These are phyloP conservation scores for Drosophila jambulina DNA, from an alignment of 1,140 invertebrate species.

Conservation along the genomic window DNA sequence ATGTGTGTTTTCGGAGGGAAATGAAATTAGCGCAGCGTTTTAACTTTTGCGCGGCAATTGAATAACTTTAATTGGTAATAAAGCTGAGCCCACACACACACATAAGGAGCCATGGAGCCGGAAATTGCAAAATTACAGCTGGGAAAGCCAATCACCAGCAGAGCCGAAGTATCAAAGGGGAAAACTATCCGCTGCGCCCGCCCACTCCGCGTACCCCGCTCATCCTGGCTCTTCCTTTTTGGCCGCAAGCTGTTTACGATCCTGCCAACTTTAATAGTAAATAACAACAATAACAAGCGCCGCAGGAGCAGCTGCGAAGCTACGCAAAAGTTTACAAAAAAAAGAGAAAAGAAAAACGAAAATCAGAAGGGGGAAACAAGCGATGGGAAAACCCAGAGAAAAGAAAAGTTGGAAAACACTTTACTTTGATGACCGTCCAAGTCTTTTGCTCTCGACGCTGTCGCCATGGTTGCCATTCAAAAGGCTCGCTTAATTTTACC, in stretches of 20 bases:
- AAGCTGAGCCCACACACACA: conserved; percentile 37
- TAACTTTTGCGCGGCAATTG: conserved; percentile 74
- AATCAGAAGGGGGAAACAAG: conserved; percentile 15
- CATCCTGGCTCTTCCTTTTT: conserved; percentile 23
- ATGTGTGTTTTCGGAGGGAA: conserved; percentile 29
- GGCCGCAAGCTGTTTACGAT: conserved; percentile 70
- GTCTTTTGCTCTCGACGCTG: conserved; percentile 52
- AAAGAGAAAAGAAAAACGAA: conserved; percentile 14
- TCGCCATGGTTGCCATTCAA: conserved; percentile 60
- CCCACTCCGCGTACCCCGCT: background rate
- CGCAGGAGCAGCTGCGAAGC: conserved; percentile 65
- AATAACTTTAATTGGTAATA: conserved; percentile 80
- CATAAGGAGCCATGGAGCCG: conserved; percentile 38
- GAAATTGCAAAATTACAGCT: conserved; percentile 58
- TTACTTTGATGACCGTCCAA: conserved; percentile 60
- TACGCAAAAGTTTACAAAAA: conserved; percentile 48
- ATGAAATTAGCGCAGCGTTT: conserved; percentile 70
- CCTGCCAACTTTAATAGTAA: conserved; percentile 75
- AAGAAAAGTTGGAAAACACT: conserved; percentile 66
- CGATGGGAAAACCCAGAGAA: conserved; percentile 22
- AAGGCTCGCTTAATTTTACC: conserved; percentile 56
- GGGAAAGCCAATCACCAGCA: conserved; percentile 67
- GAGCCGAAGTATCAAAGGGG: conserved; percentile 44
- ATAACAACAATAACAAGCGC: conserved; percentile 77
- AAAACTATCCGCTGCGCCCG: conserved; percentile 10